phyloP scores from a whole-genome alignment of 2,797 vertebrate genomes.

The Gallirallus australis region DNA sequence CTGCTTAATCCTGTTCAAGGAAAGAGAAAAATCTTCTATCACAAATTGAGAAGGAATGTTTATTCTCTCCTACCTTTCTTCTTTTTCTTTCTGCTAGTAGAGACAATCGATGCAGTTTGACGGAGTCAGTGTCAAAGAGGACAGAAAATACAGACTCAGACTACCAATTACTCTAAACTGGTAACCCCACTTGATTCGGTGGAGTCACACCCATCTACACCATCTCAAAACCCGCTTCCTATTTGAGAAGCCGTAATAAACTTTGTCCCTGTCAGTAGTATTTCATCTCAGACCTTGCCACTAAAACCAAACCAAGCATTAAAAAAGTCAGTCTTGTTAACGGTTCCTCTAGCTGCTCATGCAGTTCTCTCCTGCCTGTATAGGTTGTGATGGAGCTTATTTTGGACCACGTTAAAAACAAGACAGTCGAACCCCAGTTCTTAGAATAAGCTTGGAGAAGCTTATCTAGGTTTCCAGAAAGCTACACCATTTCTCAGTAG shows the following conservation, averaged over 20 bases:
- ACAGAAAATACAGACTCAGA: neutral
- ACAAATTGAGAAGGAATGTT: neutral
- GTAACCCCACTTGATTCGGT: neutral
- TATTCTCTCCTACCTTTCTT: neutral
- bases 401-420: neutral
- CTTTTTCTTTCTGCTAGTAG: neutral
- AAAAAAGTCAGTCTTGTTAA: neutral
- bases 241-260: neutral
- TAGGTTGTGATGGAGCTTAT: neutral
- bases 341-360: neutral
- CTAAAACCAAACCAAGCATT: neutral
- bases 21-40: neutral
- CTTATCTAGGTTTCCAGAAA: constrained; percentile 1
- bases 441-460: neutral
- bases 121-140: neutral
- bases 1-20: neutral
- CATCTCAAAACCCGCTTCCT: neutral
- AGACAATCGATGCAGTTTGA: neutral
- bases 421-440: neutral
- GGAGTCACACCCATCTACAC: neutral
- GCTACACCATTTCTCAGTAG: neutral
- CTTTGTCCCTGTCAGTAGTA: neutral
- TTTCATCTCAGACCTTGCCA: neutral
- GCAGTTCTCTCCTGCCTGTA: neutral
- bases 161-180: neutral